Evolutionary conservation across 2,797 vertebrate species (phyloP).

Genomic region (Cercopithecus neglectus): DNA sequence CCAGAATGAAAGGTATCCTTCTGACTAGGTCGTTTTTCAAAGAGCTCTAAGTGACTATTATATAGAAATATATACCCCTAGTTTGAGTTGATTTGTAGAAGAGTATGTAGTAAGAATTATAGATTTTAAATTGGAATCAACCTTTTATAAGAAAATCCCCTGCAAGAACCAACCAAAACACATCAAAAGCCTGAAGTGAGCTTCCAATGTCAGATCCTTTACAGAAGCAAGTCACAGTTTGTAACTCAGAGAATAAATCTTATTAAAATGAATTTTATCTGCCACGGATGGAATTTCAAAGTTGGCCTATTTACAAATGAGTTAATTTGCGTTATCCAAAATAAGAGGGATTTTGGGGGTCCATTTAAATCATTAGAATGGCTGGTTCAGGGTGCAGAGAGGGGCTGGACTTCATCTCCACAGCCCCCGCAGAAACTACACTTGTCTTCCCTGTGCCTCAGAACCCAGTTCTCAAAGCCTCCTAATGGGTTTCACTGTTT

Average conservation of each 20-base stretch:
- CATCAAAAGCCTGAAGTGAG: constrained; percentile 43
- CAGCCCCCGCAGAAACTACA: constrained; percentile 63
- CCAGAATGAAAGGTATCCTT: constrained; percentile 51
- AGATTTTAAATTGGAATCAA: constrained; percentile 53
- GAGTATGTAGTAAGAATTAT: constrained; percentile 10
- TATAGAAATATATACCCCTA: not conserved
- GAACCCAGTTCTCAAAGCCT: constrained; percentile 63
- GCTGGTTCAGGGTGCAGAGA: constrained; percentile 6
- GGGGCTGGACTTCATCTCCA: not conserved
- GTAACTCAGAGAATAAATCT: constrained; percentile 63
- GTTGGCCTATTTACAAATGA: constrained; percentile 43
- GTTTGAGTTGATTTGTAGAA: constrained; percentile 32
- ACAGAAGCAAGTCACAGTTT: constrained; percentile 17
- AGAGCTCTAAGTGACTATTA: constrained; percentile 19
- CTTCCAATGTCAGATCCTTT: constrained; percentile 27
- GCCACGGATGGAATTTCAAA: constrained; percentile 46
- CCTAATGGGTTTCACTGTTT: constrained; percentile 82
- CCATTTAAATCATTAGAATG: constrained; percentile 29
- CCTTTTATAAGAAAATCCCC: constrained; percentile 47
- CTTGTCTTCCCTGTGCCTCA: constrained; percentile 29
- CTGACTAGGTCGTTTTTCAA: constrained; percentile 12
- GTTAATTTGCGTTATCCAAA: constrained; percentile 64
- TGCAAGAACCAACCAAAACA: constrained; percentile 4
- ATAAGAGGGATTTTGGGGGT: constrained; percentile 28
- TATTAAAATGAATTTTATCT: constrained; percentile 75